Evolutionary conservation across 2,113 vertebrate species (phyloP).

Genomic region (Melanostigma gelatinosum): DNA sequence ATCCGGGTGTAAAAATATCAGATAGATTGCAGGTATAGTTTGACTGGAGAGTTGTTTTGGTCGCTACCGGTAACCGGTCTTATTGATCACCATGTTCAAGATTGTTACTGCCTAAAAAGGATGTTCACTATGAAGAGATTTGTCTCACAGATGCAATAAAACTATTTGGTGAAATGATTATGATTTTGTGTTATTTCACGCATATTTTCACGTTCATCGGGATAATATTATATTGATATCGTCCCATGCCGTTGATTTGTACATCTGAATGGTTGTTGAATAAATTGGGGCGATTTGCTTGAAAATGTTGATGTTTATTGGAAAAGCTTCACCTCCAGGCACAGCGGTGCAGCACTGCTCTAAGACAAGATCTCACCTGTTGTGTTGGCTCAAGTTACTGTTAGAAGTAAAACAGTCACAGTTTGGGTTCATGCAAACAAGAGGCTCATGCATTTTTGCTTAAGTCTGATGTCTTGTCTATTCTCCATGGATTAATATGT

Average conservation of each 20-base stretch:
- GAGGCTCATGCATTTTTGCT: slow-evolving; percentile 61
- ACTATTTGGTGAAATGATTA: too few species aligned
- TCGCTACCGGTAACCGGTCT: too few species aligned
- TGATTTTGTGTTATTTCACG: too few species aligned
- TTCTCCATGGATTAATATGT: slow-evolving; percentile 44
- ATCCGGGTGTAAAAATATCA: too few species aligned
- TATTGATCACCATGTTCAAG: too few species aligned
- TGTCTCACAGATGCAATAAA: too few species aligned
- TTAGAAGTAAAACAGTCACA: slow-evolving; percentile 37
- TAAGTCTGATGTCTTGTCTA: slow-evolving; percentile 50
- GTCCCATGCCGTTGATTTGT: not conserved
- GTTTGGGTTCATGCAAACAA: slow-evolving; percentile 57
- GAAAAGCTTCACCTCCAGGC: slow-evolving; percentile 66
- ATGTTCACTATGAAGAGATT: too few species aligned
- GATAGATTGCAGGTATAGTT: too few species aligned
- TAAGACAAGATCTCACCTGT: slow-evolving; percentile 30
- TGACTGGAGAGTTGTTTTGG: too few species aligned
- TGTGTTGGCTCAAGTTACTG: slow-evolving; percentile 19
- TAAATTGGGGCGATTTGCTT: slow-evolving; percentile 5
- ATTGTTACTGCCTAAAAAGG: too few species aligned
- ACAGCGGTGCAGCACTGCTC: slow-evolving; percentile 61
- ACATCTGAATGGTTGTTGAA: not conserved
- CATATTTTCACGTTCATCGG: not conserved
- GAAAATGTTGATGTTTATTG: slow-evolving; percentile 62
- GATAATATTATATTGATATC: not conserved